These are phyloP conservation scores for Halcyon senegalensis DNA, from an alignment of 2,113 vertebrate genomes.

Conservation along the genomic window DNA sequence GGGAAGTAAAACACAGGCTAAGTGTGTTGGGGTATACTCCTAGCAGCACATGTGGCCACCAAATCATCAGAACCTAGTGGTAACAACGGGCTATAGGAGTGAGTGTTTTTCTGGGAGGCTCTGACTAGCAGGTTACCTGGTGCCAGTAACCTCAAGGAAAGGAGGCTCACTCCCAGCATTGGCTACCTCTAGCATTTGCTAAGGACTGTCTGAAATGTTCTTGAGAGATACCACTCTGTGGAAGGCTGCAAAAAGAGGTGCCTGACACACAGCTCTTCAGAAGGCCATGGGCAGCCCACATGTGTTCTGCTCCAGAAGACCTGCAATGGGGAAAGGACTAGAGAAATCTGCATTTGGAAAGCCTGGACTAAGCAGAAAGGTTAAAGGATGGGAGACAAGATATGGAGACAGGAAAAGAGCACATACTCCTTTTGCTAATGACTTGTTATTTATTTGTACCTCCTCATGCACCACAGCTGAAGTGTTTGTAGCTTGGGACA, in stretches of 20 bases:
- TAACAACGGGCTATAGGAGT: neutral
- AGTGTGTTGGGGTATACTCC: neutral
- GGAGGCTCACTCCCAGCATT: neutral
- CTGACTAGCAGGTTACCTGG: neutral
- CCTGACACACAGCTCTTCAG: neutral
- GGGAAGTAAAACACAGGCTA: neutral
- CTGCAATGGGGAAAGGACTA: neutral
- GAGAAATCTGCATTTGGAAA: neutral
- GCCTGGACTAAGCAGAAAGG: neutral
- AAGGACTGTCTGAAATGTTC: neutral
- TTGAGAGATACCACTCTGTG: neutral
- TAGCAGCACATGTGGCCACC: fast-evolving
- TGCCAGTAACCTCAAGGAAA: neutral
- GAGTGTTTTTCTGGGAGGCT: neutral
- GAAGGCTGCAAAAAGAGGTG: neutral
- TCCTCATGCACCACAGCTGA: neutral
- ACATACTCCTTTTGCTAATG: fast-evolving
- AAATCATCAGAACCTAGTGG: neutral
- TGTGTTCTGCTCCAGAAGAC: neutral
- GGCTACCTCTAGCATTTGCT: neutral
- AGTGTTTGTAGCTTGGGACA: neutral
- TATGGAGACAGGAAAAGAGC: neutral
- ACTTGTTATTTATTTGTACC: neutral
- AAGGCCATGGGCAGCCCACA: neutral
- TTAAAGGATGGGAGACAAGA: neutral